Conservation (phyloP, 2,113 vertebrate genomes). For the human region GRCh38 chr3:169786501-169787000, state of each 20-base stretch:
- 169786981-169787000: conserved; percentile 35
- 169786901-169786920: conserved; percentile 20
- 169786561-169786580: conserved; percentile 86
- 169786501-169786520: conserved; percentile 86
- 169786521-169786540: conserved; percentile 85
- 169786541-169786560: conserved; percentile 87
- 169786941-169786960: conserved; percentile 60
- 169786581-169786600: conserved; percentile 84
- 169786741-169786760: conserved; percentile 45
- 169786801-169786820: conserved; percentile 68
- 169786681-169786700: conserved; percentile 53
- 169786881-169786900: conserved; percentile 18
- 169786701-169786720: conserved; percentile 19
- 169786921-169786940: conserved; percentile 56
- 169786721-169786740: conserved; percentile 70
- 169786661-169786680: conserved; percentile 89
- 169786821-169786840: conserved; percentile 61
- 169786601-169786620: conserved; percentile 84
- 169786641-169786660: conserved; percentile 90
- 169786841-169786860: conserved; percentile 54
- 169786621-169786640: conserved; percentile 84
- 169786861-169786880: background rate
- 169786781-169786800: conserved; percentile 58
- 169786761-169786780: conserved; percentile 45
- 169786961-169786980: conserved; percentile 56